These are phyloP conservation scores for Columba guinea DNA, from an alignment of 2,797 vertebrate genomes.

Conservation along the genomic window DNA sequence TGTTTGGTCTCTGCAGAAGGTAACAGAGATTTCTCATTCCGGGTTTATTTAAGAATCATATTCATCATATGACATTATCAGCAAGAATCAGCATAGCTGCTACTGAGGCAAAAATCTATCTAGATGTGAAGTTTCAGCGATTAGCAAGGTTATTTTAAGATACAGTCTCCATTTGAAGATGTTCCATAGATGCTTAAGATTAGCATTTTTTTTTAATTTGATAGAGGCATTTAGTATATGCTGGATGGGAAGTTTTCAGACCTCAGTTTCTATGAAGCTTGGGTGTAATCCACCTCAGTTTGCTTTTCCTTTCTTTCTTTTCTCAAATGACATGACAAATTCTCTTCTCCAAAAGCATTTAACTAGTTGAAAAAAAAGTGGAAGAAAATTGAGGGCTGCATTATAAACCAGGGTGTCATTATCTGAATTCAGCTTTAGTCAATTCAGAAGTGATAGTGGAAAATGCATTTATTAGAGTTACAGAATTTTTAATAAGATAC, in stretches of 20 bases:
- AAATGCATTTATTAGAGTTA: not conserved
- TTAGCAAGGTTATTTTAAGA: slow-evolving; percentile 31
- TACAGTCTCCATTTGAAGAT: not conserved
- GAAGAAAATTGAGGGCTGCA: not conserved
- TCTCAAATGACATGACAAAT: not conserved
- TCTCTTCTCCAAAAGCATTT: not conserved
- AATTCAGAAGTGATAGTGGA: not conserved
- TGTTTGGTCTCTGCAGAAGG: not conserved
- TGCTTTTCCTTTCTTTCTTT: not conserved
- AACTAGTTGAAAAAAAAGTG: not conserved
- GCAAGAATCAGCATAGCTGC: not conserved
- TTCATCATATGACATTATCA: not conserved
- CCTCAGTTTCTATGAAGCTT: not conserved
- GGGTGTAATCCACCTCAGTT: not conserved
- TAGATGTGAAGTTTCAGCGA: not conserved
- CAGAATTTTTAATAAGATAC: not conserved
- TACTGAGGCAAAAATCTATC: not conserved
- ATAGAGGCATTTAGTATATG: not conserved
- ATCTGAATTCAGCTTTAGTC: not conserved
- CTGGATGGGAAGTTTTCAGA: not conserved
- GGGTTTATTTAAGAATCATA: not conserved
- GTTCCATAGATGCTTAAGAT: not conserved
- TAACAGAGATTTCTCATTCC: not conserved
- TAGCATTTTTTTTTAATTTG: not conserved
- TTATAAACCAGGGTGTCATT: not conserved